Evolutionary conservation across 2,113 vertebrate genomes (phyloP), one percentile per base, ranked within the genome.

Genomic region (Anseranas semipalmata): DNA sequence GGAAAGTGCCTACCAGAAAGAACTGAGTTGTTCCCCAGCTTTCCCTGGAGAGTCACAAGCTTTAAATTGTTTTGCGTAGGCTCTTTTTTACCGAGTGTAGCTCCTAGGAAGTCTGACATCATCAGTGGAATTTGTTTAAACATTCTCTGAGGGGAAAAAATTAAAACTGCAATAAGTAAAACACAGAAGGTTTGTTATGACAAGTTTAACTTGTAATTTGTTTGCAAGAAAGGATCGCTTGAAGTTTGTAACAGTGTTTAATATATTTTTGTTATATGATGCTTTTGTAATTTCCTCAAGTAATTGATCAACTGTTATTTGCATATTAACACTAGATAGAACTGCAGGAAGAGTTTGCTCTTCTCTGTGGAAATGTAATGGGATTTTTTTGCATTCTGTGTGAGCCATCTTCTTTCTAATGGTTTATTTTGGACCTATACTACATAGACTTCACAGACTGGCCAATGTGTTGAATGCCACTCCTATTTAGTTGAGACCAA

Each of bases 81-180:
- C 43, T 82, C 28, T 53, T 80, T 60, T 50, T 37, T 62, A 27
- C 15, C 0, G 4, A 75, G 37, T 0, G 2, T 46, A 72, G 66
- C 58, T 91, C 48, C 58, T 73, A n/a, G 45, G 33, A 82, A 43
- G 39, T 70, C 82, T 83, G 53, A 79, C 48, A 65, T 83, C 58
- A 75, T 81, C 55, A 33, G 28, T 94, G 78, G 78, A 72, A 79
- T 93, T 90, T 87, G 33, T 76, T 95, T 92, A 90, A 94, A 87
- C 14, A 28, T 76, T 87, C 59, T 58, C 4, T 2, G 46, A 88
- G 39, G 74, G 48, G 58, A 27, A 68, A 79, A 93, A 90, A 43
- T 53, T 53, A 70, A 79, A 87, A 63, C 43, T 68, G 20, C 46
- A 85, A 72, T 88, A 72, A 75, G 37, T 72, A 68, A 91, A 96